Conservation (phyloP, 2,113 vertebrate species). For the Hyla sarda region DNA sequence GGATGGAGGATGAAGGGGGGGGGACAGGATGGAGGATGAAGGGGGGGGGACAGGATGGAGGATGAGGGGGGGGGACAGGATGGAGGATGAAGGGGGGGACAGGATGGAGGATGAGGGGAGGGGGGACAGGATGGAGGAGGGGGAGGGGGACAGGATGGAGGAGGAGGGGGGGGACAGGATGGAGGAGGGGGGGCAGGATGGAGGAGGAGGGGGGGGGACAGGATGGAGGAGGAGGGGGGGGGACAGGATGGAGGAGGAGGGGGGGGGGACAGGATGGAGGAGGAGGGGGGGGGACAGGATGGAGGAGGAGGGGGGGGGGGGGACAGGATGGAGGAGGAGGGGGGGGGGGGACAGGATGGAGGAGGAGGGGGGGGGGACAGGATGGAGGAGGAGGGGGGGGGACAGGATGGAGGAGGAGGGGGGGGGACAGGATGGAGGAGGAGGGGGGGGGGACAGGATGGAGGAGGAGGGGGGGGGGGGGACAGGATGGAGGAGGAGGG, state of each 20-base stretch:
- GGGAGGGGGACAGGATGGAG: not conserved
- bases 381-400: not conserved
- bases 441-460: not conserved
- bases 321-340: too few relatives aligned
- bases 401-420: not conserved
- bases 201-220: not conserved
- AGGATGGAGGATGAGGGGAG: not conserved
- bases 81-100: too few relatives aligned
- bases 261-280: constrained; percentile 1
- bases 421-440: not conserved
- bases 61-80: not conserved
- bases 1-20: too few relatives aligned
- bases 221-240: not conserved
- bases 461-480: not conserved
- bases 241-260: not conserved
- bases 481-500: not conserved
- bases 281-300: too few relatives aligned
- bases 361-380: not conserved
- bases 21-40: not conserved
- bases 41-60: not conserved
- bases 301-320: too few relatives aligned
- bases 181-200: not conserved
- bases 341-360: too few relatives aligned
- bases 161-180: not conserved
- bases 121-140: too few relatives aligned